These are phyloP conservation scores for Amphipoea lucens DNA, from an alignment of 2,888 invertebrate species.

Conservation along the genomic window DNA sequence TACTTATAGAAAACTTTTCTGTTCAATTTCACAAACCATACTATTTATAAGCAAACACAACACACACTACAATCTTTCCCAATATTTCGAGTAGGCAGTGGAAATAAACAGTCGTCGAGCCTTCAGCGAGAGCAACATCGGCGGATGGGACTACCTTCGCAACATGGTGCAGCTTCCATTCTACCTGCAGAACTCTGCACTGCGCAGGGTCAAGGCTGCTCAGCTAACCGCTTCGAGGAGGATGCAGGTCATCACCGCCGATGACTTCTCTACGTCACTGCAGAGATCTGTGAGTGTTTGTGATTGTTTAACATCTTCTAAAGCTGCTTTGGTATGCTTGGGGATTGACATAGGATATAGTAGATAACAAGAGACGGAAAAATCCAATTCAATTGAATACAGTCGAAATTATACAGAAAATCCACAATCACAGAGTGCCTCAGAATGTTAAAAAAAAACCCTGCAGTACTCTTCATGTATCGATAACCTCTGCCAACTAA, in stretches of 20 bases:
- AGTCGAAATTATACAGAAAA: not conserved
- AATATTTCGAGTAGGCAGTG: constrained; percentile 91
- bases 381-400: not conserved
- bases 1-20: not conserved
- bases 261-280: constrained; percentile 88
- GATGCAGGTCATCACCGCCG: constrained; percentile 87
- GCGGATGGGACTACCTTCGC: constrained; percentile 97
- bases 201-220: constrained; percentile 96
- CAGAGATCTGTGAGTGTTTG: constrained; percentile 86
- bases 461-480: not conserved
- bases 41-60: not conserved
- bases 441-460: too few relatives aligned
- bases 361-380: not conserved
- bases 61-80: constrained; percentile 5
- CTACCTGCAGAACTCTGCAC: constrained; percentile 98
- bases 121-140: constrained; percentile 97
- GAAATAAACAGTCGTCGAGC: constrained; percentile 96
- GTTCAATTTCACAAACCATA: not conserved
- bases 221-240: constrained; percentile 93
- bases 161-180: constrained; percentile 99
- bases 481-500: not conserved
- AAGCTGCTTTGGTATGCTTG: not conserved
- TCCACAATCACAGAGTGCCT: not conserved
- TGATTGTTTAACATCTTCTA: not conserved
- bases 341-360: not conserved